Percentiles rank a stretch among this genome's conserved stretches.
phyloP scores from a whole-genome alignment of 2,888 invertebrate species.

The Ormia ochracea region DNA sequence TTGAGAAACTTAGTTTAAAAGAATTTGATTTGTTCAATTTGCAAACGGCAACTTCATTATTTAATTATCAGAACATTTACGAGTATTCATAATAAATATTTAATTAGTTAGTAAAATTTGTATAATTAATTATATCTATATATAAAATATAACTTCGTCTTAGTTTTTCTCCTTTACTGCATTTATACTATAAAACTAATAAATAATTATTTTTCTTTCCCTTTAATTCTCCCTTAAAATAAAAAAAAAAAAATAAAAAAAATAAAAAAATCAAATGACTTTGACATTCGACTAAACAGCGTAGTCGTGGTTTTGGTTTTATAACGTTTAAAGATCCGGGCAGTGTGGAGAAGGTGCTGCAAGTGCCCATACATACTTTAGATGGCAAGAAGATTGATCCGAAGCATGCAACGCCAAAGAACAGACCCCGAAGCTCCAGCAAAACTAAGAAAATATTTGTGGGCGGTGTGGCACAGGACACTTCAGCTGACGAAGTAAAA shows the following conservation, averaged over 20 bases:
- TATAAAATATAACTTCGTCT: conserved; percentile 13
- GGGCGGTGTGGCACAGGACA: conserved; percentile 94
- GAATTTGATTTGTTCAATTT: conserved; percentile 42
- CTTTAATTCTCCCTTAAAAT: neutral
- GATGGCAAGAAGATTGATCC: conserved; percentile 97
- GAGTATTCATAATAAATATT: neutral
- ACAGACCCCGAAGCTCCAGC: conserved; percentile 89
- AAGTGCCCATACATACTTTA: conserved; percentile 92
- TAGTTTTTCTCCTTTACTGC: conserved; percentile 20
- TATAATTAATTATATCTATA: conserved; percentile 5
- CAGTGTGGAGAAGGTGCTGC: conserved; percentile 93
- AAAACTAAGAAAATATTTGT: conserved; percentile 95
- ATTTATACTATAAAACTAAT: conserved; percentile 22
- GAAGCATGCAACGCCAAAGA: conserved; percentile 94
- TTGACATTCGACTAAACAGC: conserved; percentile 79
- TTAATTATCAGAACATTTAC: conserved; percentile 30
- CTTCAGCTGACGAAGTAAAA: conserved; percentile 92
- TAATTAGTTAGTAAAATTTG: conserved; percentile 46
- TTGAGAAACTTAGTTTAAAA: conserved; percentile 46
- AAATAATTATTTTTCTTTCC: conserved; percentile 23
- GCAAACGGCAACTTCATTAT: conserved; percentile 34
- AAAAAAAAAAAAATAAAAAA: neutral
- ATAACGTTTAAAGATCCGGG: conserved; percentile 94
- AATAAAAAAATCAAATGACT: too few relatives aligned
- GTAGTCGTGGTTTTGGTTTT: conserved; percentile 94